phyloP scores from a whole-genome alignment of 2,113 vertebrate genomes.

The Thunnus maccoyii region DNA sequence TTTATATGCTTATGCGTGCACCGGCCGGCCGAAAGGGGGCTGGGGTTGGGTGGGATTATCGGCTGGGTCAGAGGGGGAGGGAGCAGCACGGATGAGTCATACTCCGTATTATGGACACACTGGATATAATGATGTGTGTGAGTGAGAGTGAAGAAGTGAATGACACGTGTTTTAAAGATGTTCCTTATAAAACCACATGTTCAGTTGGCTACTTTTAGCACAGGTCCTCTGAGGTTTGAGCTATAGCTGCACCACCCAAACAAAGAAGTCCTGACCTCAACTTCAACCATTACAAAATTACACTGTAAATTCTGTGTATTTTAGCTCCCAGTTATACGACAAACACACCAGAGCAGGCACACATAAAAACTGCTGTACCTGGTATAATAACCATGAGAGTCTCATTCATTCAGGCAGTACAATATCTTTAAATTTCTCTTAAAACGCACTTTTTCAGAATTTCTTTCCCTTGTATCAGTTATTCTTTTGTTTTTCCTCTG shows the following conservation, averaged over 20 bases:
- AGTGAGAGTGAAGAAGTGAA: slow-evolving; percentile 1
- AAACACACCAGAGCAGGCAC: not conserved
- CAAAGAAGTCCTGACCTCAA: not conserved
- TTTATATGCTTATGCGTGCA: slow-evolving; percentile 30
- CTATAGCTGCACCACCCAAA: not conserved
- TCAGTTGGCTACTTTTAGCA: not conserved
- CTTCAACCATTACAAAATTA: too few relatives aligned
- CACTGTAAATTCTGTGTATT: too few relatives aligned
- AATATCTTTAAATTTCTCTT: too few relatives aligned
- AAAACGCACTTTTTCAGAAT: too few relatives aligned
- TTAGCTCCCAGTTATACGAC: too few relatives aligned
- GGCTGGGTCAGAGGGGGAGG: slow-evolving; percentile 75
- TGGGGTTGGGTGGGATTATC: slow-evolving; percentile 73
- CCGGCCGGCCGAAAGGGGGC: slow-evolving; percentile 26
- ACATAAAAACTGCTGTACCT: not conserved
- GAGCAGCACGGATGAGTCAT: slow-evolving; percentile 85
- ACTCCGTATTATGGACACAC: slow-evolving; percentile 58
- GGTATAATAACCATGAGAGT: not conserved
- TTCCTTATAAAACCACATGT: not conserved
- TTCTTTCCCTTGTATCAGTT: too few relatives aligned
- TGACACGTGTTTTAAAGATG: not conserved
- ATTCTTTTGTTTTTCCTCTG: too few relatives aligned
- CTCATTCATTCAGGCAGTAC: not conserved
- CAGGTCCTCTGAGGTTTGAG: not conserved
- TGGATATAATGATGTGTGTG: slow-evolving; percentile 45